phyloP scores from a whole-genome alignment of 2,113 vertebrate genomes.

The Triplophysa siluroides region DNA sequence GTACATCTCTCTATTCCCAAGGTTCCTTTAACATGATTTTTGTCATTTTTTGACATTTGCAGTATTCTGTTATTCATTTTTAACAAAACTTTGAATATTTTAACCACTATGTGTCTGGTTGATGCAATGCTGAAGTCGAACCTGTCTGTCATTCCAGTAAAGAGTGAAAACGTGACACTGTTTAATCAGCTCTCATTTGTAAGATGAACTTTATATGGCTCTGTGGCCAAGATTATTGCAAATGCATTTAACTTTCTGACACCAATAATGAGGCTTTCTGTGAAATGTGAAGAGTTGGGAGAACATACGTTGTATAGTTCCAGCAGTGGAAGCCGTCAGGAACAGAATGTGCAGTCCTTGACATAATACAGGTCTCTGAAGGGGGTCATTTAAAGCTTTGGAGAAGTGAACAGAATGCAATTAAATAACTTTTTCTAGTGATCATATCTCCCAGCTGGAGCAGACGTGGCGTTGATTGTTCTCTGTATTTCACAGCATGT shows the following conservation, averaged over 20 bases:
- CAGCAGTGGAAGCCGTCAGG: slow-evolving; percentile 25
- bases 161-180: not conserved
- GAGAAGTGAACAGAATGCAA: slow-evolving; percentile 57
- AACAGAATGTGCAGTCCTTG: slow-evolving; percentile 34
- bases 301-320: slow-evolving; percentile 37
- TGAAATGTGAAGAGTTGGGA: slow-evolving; percentile 17
- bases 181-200: not conserved
- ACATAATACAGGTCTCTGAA: slow-evolving; percentile 49
- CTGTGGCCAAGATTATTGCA: slow-evolving; percentile 26
- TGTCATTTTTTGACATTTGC: too few relatives aligned
- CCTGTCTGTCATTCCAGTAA: not conserved
- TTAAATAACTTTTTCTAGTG: slow-evolving; percentile 61
- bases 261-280: slow-evolving; percentile 17
- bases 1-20: too few relatives aligned
- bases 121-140: not conserved
- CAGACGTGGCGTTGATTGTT: slow-evolving; percentile 36
- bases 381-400: slow-evolving; percentile 54
- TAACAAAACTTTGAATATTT: too few relatives aligned
- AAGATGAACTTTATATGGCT: slow-evolving; percentile 4
- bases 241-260: slow-evolving; percentile 39
- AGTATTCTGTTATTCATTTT: too few relatives aligned
- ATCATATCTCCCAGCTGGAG: slow-evolving; percentile 59
- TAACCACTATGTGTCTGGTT: too few relatives aligned
- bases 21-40: too few relatives aligned
- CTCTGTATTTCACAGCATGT: slow-evolving; percentile 6